Evolutionary conservation across 2,888 invertebrate species (phyloP).

Genomic region (Eucera pruinosa): DNA sequence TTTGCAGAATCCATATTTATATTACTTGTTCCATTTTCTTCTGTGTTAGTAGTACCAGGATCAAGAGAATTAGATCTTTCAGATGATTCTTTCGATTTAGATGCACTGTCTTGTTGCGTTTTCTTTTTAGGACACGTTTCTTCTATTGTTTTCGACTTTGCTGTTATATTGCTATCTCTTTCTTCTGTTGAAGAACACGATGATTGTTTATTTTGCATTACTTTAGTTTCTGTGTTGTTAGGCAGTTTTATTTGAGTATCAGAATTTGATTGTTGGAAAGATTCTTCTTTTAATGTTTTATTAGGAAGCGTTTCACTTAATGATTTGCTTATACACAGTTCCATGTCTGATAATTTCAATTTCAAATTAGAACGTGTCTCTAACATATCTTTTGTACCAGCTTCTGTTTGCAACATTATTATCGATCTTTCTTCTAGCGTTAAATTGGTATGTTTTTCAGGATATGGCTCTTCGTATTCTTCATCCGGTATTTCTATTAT

Average conservation of each 20-base stretch:
- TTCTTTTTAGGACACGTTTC: not conserved
- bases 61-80: not conserved
- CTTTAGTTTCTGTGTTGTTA: not conserved
- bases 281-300: conserved; percentile 57
- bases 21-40: not conserved
- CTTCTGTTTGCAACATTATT: conserved; percentile 76
- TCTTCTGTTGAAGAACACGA: not conserved
- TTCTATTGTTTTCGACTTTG: conserved; percentile 3
- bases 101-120: conserved; percentile 4
- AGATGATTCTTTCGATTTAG: conserved; percentile 16
- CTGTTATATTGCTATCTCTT: not conserved
- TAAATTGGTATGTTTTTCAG: conserved; percentile 75
- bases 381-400: conserved; percentile 61
- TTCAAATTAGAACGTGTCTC: conserved; percentile 60
- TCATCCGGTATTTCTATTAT: conserved; percentile 81
- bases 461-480: conserved; percentile 81
- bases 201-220: conserved; percentile 18
- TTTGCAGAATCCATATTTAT: not conserved
- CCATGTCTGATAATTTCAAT: conserved; percentile 77
- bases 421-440: conserved; percentile 78
- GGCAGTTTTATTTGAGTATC: not conserved
- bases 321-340: conserved; percentile 75
- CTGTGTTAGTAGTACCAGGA: not conserved
- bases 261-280: conserved; percentile 2
- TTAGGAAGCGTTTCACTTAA: conserved; percentile 76